Percentiles rank a stretch among this genome's conserved stretches.
These are phyloP conservation scores for Saxicola maurus DNA, from an alignment of 2,797 vertebrate species.

Conservation along the genomic window DNA sequence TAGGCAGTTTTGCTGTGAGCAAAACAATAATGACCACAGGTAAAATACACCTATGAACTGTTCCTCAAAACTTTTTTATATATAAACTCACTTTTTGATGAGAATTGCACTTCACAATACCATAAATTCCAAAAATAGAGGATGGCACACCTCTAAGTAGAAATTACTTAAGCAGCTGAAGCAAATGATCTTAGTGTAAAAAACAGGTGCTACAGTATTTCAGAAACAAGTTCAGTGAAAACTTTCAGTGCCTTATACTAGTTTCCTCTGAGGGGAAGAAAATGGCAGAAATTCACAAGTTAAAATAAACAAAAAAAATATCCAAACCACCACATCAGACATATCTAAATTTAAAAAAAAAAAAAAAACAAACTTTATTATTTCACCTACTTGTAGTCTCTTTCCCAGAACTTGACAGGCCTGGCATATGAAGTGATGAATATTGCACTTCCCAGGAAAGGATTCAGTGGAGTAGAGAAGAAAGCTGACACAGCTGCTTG, in stretches of 20 bases:
- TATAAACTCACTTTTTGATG: background rate
- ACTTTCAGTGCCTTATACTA: background rate
- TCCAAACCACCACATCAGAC: background rate
- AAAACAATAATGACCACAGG: background rate
- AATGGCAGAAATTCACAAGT: background rate
- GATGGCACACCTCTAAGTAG: background rate
- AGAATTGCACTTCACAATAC: background rate
- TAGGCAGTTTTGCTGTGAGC: background rate
- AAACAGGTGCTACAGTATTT: background rate
- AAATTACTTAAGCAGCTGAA: background rate
- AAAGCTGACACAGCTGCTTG: slow-evolving; percentile 89
- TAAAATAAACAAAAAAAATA: background rate
- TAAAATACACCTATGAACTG: background rate
- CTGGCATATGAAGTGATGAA: slow-evolving; percentile 97
- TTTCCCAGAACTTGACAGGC: slow-evolving; percentile 97
- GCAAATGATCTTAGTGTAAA: background rate
- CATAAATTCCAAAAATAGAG: background rate
- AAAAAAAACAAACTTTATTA: background rate
- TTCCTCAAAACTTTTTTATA: background rate
- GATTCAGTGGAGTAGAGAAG: slow-evolving; percentile 95
- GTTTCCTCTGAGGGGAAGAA: background rate
- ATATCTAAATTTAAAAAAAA: background rate
- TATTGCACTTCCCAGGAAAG: slow-evolving; percentile 96
- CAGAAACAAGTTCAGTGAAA: background rate
- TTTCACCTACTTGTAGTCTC: slow-evolving; percentile 91